Evolutionary conservation across 2,113 vertebrate genomes (phyloP), one percentile per base, ranked within the genome.

Genomic region (Condylura cristata): DNA sequence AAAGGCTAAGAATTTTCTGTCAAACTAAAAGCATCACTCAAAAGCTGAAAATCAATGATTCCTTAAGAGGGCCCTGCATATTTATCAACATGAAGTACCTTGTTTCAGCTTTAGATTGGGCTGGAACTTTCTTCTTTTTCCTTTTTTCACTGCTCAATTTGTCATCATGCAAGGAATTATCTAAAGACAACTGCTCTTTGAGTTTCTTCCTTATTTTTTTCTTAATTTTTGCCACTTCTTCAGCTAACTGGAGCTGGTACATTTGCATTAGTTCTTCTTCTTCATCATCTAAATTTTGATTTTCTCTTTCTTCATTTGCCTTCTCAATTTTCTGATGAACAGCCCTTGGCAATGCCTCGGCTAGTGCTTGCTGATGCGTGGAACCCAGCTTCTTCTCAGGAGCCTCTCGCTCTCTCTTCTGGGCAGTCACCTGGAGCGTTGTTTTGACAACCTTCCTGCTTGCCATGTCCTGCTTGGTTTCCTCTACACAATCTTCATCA

Each of bases 211-310:
- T 97, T 78, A 97, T 97, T 91, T 98, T 98, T 95, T 98, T 98
- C 97, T 98, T 99, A 93, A 98, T 97, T 96, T 96, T 98, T 60
- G 98, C 98, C 95, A 99, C 99, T 92, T 98, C 97, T 97, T 99
- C 98, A 79, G 97, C 98, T 53, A 99, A 98, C 91, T 99, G 98
- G 93, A 98, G 97, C 89, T 99, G 98, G 97, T 99, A 99, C 5
- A 98, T 98, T 92, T 98, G 98, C 92, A 99, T 97, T 74, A 99
- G 98, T 24, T 98, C 97, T 78, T 99, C 97, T 80, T 99, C 98
- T 71, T 99, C 99, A 53, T 98, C 99, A 86, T 97, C 96, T 71
- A 96, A 95, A 80, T 95, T 97, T 65, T 61, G 96, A 61, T 96
- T 92, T 75, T 97, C 93, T 84, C 85, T 95, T 2, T 2, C 89